These are phyloP conservation scores for Antigone vipio DNA, from an alignment of 2,113 vertebrate species.

Conservation along the genomic window DNA sequence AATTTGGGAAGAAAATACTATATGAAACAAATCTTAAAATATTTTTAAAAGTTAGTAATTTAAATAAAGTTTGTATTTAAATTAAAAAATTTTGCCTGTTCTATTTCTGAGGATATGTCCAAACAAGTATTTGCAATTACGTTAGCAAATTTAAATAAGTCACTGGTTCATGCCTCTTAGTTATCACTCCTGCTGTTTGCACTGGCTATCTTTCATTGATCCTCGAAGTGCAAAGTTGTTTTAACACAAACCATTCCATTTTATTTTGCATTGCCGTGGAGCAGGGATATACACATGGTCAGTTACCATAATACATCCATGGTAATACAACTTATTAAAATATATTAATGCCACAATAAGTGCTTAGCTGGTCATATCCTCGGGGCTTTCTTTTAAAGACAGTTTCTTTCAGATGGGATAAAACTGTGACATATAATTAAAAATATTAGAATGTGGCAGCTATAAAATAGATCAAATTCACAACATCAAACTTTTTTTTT, in stretches of 20 bases:
- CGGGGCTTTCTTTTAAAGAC: not conserved
- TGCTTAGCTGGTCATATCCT: not conserved
- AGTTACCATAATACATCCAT: not conserved
- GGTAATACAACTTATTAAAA: not conserved
- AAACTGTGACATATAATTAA: slow-evolving; percentile 11
- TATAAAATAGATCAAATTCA: not conserved
- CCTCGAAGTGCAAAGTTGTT: not conserved
- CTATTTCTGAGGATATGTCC: not conserved
- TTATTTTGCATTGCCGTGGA: not conserved
- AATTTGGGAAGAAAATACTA: not conserved
- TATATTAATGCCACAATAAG: not conserved
- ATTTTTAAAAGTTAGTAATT: not conserved
- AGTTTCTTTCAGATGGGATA: not conserved
- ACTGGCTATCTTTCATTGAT: not conserved
- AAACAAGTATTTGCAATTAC: not conserved
- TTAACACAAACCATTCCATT: not conserved
- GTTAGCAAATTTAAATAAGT: not conserved
- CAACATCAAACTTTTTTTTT: not conserved
- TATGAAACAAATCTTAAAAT: not conserved
- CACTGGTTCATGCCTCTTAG: not conserved
- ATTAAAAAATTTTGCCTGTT: not conserved
- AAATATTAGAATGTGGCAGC: not conserved
- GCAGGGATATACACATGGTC: not conserved
- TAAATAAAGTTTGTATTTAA: not conserved
- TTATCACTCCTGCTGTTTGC: not conserved